Percentiles rank a stretch among this genome's conserved stretches.
These are phyloP conservation scores for Hippocampus zosterae DNA, from an alignment of 2,113 vertebrate genomes.

Conservation along the genomic window DNA sequence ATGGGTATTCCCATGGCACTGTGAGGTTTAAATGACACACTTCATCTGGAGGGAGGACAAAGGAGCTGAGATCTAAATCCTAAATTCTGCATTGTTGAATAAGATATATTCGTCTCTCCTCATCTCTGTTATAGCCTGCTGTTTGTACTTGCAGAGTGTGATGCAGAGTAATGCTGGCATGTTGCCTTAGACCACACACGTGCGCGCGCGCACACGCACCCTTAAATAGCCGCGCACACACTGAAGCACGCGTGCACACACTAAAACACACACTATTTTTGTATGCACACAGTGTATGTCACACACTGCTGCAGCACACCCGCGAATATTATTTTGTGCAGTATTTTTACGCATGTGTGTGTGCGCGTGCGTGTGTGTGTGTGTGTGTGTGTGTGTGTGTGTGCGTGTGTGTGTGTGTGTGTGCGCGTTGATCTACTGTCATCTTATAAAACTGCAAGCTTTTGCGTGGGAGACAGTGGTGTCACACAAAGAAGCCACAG, in stretches of 20 bases:
- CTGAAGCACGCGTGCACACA: not conserved
- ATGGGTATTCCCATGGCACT: constrained; percentile 30
- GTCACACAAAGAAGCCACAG: constrained; percentile 33
- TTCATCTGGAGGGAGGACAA: not conserved
- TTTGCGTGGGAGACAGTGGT: constrained; percentile 30
- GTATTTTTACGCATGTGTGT: constrained; percentile 16
- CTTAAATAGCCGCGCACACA: not conserved
- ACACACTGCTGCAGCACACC: not conserved
- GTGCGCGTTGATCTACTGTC: not conserved
- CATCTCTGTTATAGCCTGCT: constrained; percentile 22
- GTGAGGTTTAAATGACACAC: constrained; percentile 11
- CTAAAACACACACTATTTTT: constrained; percentile 7
- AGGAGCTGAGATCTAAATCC: not conserved
- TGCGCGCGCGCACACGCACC: constrained; percentile 16
- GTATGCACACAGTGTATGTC: not conserved
- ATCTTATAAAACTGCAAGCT: constrained; percentile 5
- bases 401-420: not conserved
- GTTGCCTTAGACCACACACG: constrained; percentile 50
- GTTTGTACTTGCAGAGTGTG: constrained; percentile 45
- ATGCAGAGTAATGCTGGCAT: constrained; percentile 54
- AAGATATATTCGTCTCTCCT: constrained; percentile 2
- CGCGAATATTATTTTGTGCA: constrained; percentile 25
- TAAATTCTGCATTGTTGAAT: not conserved
- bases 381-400: not conserved
- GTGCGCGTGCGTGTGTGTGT: not conserved